Base-by-base conservation (phyloP, 2,797 vertebrate genomes). In the Macropodus opercularis region DNA sequence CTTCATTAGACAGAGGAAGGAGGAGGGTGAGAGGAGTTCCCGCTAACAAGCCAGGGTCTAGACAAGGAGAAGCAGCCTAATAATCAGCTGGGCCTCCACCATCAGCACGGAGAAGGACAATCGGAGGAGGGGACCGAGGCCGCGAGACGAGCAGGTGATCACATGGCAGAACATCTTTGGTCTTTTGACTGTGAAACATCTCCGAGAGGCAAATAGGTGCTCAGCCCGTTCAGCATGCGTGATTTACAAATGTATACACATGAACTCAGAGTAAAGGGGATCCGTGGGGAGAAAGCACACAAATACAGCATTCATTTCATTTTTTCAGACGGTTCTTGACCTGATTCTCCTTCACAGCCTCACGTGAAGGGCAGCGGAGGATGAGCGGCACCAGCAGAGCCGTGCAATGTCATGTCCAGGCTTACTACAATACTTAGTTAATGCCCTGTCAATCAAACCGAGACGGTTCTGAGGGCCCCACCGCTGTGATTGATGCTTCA, bases 401-500 rank as follows among this genome's bases (percentile, higher is more conserved):
- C 70, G 74, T 51, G 80, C 88, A 91, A 87, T 89, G 91, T 91
- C 91, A 90, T 85, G 80, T 88, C 87, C 80, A 86, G 76, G 70
- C 79, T 74, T 63, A 87, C 81, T 77, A 88, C 86, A 90, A 84
- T 75, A 56, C 80, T 72, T 55, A 75, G 65, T 85, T 91, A 92
- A 92, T 91, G 87, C 76, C 64, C 87, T 89, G 92, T 90, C 90
- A 92, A 82, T 93, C 92, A 93, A 80, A 83, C 64, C 17, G 42
- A 81, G 90, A 89, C 51, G 69, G 75, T 80, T 84, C 72, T 85
- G 81, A 79, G 85, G 81, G 83, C 79, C 86, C 77, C 55, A 74
- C 83, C 85, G 66, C 70, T 62, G 84, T 93, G 92, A 93, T 92
- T 90, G 91, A 93, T 93, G 90, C 91, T 89, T 91, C 90, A 91